Evolutionary conservation across 2,797 vertebrate genomes (phyloP).

Genomic region (Anguilla marmorata): DNA sequence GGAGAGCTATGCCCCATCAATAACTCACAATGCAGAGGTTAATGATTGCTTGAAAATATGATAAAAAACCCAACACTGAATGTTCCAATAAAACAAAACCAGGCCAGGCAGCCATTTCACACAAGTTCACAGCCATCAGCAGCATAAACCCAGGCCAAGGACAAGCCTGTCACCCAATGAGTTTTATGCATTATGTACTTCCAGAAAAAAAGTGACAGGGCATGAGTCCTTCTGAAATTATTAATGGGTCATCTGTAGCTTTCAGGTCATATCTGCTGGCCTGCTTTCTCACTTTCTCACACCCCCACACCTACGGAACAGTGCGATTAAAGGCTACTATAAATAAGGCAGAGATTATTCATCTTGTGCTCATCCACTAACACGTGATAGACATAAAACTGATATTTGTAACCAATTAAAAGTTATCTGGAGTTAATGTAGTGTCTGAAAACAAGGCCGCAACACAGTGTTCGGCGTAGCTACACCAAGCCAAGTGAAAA

Average conservation of each 20-base stretch:
- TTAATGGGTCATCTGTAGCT: not conserved
- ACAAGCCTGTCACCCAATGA: not conserved
- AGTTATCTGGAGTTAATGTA: not conserved
- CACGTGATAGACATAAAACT: not conserved
- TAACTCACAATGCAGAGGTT: slow-evolving; percentile 8
- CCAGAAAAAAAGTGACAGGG: not conserved
- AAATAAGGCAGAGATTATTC: not conserved
- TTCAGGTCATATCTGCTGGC: not conserved
- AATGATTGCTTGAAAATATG: slow-evolving; percentile 19
- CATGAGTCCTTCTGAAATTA: not conserved
- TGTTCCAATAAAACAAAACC: slow-evolving; percentile 18
- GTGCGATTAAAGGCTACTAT: not conserved
- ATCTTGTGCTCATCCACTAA: not conserved
- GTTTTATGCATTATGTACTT: not conserved
- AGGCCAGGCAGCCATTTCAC: not conserved
- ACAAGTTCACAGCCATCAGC: not conserved
- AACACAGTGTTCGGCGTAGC: not conserved
- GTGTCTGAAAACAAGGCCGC: not conserved
- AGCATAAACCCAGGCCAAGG: not conserved
- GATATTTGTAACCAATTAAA: not conserved
- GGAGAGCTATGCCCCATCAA: slow-evolving; percentile 15
- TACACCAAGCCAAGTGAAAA: not conserved
- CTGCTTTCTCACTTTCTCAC: not conserved
- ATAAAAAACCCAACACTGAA: slow-evolving; percentile 3
- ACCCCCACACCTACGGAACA: not conserved